Evolutionary conservation across 2,797 vertebrate species (phyloP).

Genomic region (Mastacembelus armatus): DNA sequence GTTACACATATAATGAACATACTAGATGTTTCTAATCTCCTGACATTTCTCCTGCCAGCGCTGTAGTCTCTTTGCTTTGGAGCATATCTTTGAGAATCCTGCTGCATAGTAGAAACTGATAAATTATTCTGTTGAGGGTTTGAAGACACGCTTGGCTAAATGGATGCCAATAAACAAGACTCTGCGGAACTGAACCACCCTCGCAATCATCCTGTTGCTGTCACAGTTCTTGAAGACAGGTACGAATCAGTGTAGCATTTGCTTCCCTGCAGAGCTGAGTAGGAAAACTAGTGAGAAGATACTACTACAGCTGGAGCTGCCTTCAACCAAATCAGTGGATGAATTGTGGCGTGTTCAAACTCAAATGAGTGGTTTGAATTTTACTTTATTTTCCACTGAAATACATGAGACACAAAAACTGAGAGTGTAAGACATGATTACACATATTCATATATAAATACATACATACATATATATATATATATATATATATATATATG

Average conservation of each 20-base stretch:
- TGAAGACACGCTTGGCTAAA: conserved; percentile 62
- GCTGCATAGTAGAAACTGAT: conserved; percentile 49
- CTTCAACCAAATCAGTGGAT: conserved; percentile 20
- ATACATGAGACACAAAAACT: neutral
- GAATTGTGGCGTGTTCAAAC: conserved; percentile 15
- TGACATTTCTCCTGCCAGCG: conserved; percentile 47
- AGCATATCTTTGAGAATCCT: conserved; percentile 46
- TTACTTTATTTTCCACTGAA: conserved; percentile 12
- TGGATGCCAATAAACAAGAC: conserved; percentile 64
- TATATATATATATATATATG: no score
- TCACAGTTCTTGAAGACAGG: conserved; percentile 56
- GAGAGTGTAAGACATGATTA: conserved; percentile 19
- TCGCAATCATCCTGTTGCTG: conserved; percentile 54
- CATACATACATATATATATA: no score
- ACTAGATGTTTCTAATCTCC: conserved; percentile 51
- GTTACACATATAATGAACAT: conserved; percentile 23
- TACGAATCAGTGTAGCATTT: conserved; percentile 40
- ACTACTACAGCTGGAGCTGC: conserved; percentile 16
- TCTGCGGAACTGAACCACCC: conserved; percentile 56
- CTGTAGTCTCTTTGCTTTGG: conserved; percentile 24
- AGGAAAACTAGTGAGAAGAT: conserved; percentile 20
- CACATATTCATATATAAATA: no score
- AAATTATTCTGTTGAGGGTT: conserved; percentile 65
- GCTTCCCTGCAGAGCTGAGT: conserved; percentile 41
- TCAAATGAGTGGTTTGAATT: conserved; percentile 33